phyloP scores from a whole-genome alignment of 1,140 invertebrate species.

The Apolygus lucorum region DNA sequence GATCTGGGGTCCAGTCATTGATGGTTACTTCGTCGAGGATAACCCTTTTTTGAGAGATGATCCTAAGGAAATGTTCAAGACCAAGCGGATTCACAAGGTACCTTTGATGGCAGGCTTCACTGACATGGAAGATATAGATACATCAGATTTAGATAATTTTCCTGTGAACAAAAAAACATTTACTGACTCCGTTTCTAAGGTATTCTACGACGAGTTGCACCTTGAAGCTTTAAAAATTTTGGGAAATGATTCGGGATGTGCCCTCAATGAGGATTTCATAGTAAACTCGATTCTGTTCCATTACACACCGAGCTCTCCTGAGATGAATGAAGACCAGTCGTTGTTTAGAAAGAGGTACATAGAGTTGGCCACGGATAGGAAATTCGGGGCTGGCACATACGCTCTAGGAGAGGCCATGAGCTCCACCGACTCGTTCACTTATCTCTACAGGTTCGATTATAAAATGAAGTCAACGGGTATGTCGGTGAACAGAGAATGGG shows the following conservation, averaged over 20 bases:
- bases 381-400: slow-evolving; percentile 58
- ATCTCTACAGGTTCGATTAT: slow-evolving; percentile 65
- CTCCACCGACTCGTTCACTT: slow-evolving; percentile 44
- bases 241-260: slow-evolving; percentile 51
- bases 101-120: slow-evolving; percentile 64
- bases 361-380: slow-evolving; percentile 61
- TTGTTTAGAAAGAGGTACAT: slow-evolving; percentile 51
- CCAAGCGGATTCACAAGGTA: slow-evolving; percentile 47
- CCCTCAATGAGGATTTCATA: slow-evolving; percentile 56
- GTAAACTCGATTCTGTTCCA: slow-evolving; percentile 63
- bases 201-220: slow-evolving; percentile 41
- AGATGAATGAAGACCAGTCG: slow-evolving; percentile 47
- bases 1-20: slow-evolving; percentile 64
- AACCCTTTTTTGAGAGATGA: slow-evolving; percentile 55
- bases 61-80: slow-evolving; percentile 50
- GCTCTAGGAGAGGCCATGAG: slow-evolving; percentile 53
- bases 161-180: slow-evolving; percentile 42
- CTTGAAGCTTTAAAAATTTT: slow-evolving; percentile 33
- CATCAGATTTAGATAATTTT: slow-evolving; percentile 44
- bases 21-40: slow-evolving; percentile 54
- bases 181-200: slow-evolving; percentile 50
- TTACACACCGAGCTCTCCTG: slow-evolving; percentile 49
- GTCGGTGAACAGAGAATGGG: slow-evolving; percentile 58
- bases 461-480: slow-evolving; percentile 54
- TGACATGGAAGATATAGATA: slow-evolving; percentile 62